These are phyloP conservation scores for Polia nebulosa DNA, from an alignment of 2,888 invertebrate genomes.

Conservation along the genomic window DNA sequence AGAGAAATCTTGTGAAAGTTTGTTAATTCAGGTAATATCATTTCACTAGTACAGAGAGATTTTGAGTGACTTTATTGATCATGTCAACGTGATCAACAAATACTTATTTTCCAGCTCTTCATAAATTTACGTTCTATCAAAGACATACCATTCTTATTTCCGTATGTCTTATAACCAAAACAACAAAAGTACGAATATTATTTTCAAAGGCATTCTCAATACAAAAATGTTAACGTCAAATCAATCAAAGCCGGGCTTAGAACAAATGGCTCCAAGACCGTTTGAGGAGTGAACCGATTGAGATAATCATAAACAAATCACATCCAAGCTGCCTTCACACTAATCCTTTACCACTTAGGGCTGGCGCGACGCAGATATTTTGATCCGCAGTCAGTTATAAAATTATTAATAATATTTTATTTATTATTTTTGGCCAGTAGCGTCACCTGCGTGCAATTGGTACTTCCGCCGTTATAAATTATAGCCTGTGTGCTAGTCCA, in stretches of 20 bases:
- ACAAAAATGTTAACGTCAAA: conserved; percentile 45
- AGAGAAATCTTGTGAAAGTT: too few species aligned
- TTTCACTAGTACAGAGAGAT: too few species aligned
- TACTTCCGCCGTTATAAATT: too few species aligned
- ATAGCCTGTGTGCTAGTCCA: too few species aligned
- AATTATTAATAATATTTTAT: too few species aligned
- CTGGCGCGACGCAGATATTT: conserved; percentile 29
- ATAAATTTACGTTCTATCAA: not conserved
- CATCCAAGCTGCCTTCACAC: conserved; percentile 49
- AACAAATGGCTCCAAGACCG: conserved; percentile 56
- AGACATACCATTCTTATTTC: not conserved
- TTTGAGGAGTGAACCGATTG: conserved; percentile 43
- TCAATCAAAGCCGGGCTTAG: conserved; percentile 59
- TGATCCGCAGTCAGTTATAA: not conserved
- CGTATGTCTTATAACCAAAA: not conserved
- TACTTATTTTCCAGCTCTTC: too few species aligned
- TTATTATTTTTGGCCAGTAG: too few species aligned
- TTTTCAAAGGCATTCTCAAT: conserved; percentile 1
- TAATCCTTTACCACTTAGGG: conserved; percentile 60
- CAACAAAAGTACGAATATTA: conserved; percentile 2
- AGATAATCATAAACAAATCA: conserved; percentile 69
- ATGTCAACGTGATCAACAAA: too few species aligned
- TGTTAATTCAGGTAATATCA: too few species aligned
- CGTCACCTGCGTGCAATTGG: too few species aligned
- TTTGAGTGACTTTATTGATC: too few species aligned